Percentiles rank a stretch among this genome's conserved stretches.
These are phyloP conservation scores for Picathartes gymnocephalus DNA, from an alignment of 2,113 vertebrate species.

Conservation along the genomic window DNA sequence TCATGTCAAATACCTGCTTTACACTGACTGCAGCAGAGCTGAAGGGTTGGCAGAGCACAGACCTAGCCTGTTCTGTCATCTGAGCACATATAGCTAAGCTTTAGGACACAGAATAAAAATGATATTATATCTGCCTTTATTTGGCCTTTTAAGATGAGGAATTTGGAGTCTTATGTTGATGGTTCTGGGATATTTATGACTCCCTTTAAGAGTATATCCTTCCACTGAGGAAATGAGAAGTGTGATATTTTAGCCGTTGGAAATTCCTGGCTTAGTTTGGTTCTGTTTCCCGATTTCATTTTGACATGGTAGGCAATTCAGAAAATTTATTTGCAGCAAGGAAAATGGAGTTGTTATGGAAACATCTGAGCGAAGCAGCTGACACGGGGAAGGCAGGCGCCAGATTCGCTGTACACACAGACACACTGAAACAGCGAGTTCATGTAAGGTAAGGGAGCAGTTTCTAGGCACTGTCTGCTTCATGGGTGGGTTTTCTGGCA, in stretches of 20 bases:
- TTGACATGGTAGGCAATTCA: not conserved
- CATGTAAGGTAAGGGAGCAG: conserved; percentile 29
- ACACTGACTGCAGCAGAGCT: not conserved
- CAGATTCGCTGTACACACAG: not conserved
- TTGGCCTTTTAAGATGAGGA: not conserved
- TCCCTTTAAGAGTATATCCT: not conserved
- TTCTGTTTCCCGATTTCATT: not conserved
- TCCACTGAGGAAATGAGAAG: not conserved
- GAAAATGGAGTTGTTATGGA: conserved; percentile 34
- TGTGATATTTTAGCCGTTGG: not conserved
- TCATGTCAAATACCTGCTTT: not conserved
- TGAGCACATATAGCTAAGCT: not conserved
- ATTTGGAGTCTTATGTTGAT: not conserved
- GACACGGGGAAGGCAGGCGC: not conserved
- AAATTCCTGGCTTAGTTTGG: not conserved
- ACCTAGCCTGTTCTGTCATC: not conserved
- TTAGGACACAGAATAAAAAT: not conserved
- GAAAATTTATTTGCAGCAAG: not conserved
- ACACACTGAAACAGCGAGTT: not conserved
- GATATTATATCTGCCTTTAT: not conserved
- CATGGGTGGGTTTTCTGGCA: not conserved
- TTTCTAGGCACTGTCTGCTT: not conserved
- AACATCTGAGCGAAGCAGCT: conserved; percentile 6
- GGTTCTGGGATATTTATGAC: not conserved
- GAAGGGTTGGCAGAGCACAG: not conserved